Evolutionary conservation across 2,888 invertebrate species (phyloP), one percentile per base, ranked within the genome.

Genomic region (Sphecodes monilicornis): DNA sequence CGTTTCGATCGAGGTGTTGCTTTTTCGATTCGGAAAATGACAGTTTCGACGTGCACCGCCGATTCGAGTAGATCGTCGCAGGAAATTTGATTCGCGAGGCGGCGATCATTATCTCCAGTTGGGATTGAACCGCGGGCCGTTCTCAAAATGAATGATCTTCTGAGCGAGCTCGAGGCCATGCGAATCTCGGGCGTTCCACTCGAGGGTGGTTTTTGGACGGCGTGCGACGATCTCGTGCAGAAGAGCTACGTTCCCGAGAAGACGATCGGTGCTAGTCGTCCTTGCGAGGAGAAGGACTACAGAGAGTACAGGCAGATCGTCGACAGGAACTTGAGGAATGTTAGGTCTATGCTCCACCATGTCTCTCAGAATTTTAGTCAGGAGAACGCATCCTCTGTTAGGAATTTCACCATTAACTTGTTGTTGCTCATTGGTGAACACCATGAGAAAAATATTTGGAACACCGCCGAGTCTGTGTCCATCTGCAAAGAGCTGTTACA

Each of bases 351-450:
- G 50, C 77, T 94, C 29, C 88, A 91, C 50, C 83, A 90, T 66
- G 82, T 93, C 32, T 68, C 90, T 22, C 70, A 83, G 71, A 60
- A 8, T 54, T 72, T 32, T 22, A 76, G 73, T 0, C 82, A 80
- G 39, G 80, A 64, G n/a, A 80, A 84, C 36, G 26, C 75, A 5
- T 54, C 87, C 5, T 57, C 71, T 0, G 80, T 90, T 4, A 88
- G 76, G 39, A 88, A 85, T 2, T 90, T 93, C 26, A 80, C 88
- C 0, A 87, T 91, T 13, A 86, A 91, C 50, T 78, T 94, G 26
- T 43, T 94, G 18, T 36, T 92, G 18, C 84, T 95, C 18, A 88
- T 94, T 70, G 95, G 95, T 0, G 95, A 95, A 83, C 93, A 95
- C 2, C 86, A 90, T 43, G 91, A 91, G 54, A 91, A 88, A 68